Percentiles rank a stretch among this genome's conserved stretches.
Evolutionary conservation across 1,140 invertebrate genomes (phyloP).

Genomic region (Scaptomyza montana): DNA sequence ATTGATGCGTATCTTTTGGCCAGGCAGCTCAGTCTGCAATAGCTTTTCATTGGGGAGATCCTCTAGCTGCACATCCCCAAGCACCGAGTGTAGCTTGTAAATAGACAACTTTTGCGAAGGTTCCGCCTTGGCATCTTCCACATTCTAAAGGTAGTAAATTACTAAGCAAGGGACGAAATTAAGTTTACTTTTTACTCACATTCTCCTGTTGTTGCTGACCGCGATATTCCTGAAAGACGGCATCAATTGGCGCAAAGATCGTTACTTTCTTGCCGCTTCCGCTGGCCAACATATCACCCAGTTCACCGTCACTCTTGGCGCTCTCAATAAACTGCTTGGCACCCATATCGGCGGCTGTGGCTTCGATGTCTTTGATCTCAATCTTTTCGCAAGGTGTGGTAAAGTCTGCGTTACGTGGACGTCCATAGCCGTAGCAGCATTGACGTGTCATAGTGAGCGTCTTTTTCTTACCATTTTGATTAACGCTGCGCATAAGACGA

Average conservation of each 20-base stretch:
- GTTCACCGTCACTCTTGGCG: slow-evolving; percentile 83
- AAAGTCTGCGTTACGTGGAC: slow-evolving; percentile 82
- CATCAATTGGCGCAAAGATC: slow-evolving; percentile 86
- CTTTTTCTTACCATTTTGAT: slow-evolving; percentile 86
- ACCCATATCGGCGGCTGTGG: slow-evolving; percentile 85
- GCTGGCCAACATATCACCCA: slow-evolving; percentile 84
- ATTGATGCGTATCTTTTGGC: slow-evolving; percentile 86
- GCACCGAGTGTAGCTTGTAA: slow-evolving; percentile 84
- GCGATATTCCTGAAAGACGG: slow-evolving; percentile 84
- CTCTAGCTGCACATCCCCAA: slow-evolving; percentile 84
- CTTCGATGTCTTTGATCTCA: slow-evolving; percentile 84
- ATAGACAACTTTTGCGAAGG: slow-evolving; percentile 57
- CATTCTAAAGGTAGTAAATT: slow-evolving; percentile 41
- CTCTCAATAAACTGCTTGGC: slow-evolving; percentile 85
- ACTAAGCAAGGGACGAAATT: neutral
- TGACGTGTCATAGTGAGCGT: slow-evolving; percentile 86
- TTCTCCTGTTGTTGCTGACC: slow-evolving; percentile 70
- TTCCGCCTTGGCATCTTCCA: slow-evolving; percentile 68
- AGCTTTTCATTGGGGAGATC: slow-evolving; percentile 84
- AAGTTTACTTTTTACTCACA: slow-evolving; percentile 39
- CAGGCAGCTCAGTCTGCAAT: slow-evolving; percentile 83
- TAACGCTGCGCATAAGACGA: slow-evolving; percentile 79
- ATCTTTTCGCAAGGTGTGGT: slow-evolving; percentile 85
- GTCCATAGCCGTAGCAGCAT: slow-evolving; percentile 86
- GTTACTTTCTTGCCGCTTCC: slow-evolving; percentile 83